These are phyloP conservation scores for Protophormia terraenovae DNA, from an alignment of 2,888 invertebrate species.

Conservation along the genomic window DNA sequence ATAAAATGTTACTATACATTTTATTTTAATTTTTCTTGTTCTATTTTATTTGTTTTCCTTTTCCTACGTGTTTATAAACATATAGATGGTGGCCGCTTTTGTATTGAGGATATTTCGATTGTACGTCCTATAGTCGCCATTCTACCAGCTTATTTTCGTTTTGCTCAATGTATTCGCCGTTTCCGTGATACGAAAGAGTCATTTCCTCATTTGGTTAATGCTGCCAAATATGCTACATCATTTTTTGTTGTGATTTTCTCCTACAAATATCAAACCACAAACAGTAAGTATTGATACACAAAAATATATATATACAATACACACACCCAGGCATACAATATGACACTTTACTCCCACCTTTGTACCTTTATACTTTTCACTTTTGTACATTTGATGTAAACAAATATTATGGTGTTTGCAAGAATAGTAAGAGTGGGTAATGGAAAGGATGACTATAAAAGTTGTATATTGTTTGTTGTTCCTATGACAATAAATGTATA, in stretches of 20 bases:
- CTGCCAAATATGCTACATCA: conserved; percentile 94
- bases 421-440: neutral
- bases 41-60: conserved; percentile 9
- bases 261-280: conserved; percentile 80
- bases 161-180: conserved; percentile 91
- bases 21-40: neutral
- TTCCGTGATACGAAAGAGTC: conserved; percentile 90
- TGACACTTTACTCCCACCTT: neutral
- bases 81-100: conserved; percentile 82
- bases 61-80: neutral
- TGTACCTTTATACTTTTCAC: neutral
- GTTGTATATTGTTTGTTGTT: neutral
- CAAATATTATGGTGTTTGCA: neutral
- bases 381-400: too few relatives aligned
- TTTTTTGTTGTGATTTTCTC: conserved; percentile 92
- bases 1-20: neutral
- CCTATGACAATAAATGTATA: neutral
- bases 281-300: conserved; percentile 73
- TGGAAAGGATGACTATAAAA: neutral
- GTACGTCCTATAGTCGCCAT: conserved; percentile 87
- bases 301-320: neutral
- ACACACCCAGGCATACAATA: too few relatives aligned
- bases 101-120: conserved; percentile 82
- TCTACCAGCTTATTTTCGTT: conserved; percentile 92
- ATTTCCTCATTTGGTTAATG: conserved; percentile 92